Evolutionary conservation across 2,888 invertebrate species (phyloP), one percentile per base, ranked within the genome.

Genomic region (Trachelus iudaicus): DNA sequence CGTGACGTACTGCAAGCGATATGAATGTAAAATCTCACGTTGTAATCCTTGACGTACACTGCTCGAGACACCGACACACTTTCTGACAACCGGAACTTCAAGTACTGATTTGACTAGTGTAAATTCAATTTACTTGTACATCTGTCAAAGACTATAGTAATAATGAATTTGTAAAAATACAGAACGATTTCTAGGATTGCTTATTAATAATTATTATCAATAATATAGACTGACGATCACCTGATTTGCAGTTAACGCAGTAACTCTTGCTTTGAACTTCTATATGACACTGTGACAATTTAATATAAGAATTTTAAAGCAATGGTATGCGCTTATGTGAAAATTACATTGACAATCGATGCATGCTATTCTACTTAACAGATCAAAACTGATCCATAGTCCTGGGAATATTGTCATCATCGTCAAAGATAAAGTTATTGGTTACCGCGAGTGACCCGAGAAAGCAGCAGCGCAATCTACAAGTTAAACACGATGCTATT

Each of bases 81-180:
- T 76, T 78, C 78, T 78, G 78, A 76, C 78, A 78, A 76, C 78
- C 78, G 75, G 78, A 78, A 71, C 76, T n/a, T 33, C 34, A 76
- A 15, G 74, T 73, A n/a, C 73, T 76, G 73, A 12, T 40, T 76
- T 78, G 76, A 78, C 69, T 77, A 33, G 33, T 9, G 31, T 73
- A n/a, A n/a, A 9, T 31, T 68, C 34, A 40, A 11, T 71, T 76
- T 34, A 15, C 71, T 76, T 69, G 69, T 76, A 69, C 31, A 35
- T 40, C 35, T 69, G 40, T 76, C 37, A 37, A 76, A 76, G 37
- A 76, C 76, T 33, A 35, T 40, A 35, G 35, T 35, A 69, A 69
- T 4, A 15, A 69, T 69, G 35, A 71, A 31, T 71, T 37, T 69
- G 23, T n/a, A 30, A 37, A 75, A 37, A 35, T 31, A 23, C 15